Evolutionary conservation across 2,888 invertebrate genomes (phyloP).

Genomic region (Pherbina coryleti): DNA sequence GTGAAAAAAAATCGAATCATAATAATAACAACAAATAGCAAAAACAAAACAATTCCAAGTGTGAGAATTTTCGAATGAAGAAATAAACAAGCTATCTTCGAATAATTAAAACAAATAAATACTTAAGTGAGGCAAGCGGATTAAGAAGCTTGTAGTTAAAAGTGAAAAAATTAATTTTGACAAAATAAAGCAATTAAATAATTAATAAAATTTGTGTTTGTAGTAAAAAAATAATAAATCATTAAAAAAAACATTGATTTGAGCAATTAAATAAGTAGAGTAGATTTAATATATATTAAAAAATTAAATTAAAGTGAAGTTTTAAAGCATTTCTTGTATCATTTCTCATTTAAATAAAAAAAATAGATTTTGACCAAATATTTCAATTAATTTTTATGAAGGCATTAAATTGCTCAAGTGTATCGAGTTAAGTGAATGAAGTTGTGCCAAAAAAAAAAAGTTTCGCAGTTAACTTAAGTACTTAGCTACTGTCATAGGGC

Average conservation of each 20-base stretch:
- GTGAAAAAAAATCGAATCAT: slow-evolving; percentile 4
- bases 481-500: no score
- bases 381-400: no score
- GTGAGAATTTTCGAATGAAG: not conserved
- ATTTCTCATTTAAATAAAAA: no score
- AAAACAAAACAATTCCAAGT: not conserved
- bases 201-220: not conserved
- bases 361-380: no score
- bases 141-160: not conserved
- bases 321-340: no score
- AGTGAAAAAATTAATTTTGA: not conserved
- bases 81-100: not conserved
- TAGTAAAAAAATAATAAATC: not conserved
- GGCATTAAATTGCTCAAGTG: no score
- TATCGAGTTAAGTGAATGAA: no score
- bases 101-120: no score
- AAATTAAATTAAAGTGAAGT: not conserved
- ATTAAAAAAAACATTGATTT: no score
- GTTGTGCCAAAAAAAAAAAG: no score
- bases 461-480: no score
- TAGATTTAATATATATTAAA: not conserved
- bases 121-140: no score
- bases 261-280: not conserved
- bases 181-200: not conserved
- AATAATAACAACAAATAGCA: not conserved